phyloP scores from a whole-genome alignment of 1,140 invertebrate species.

The Maniola jurtina region DNA sequence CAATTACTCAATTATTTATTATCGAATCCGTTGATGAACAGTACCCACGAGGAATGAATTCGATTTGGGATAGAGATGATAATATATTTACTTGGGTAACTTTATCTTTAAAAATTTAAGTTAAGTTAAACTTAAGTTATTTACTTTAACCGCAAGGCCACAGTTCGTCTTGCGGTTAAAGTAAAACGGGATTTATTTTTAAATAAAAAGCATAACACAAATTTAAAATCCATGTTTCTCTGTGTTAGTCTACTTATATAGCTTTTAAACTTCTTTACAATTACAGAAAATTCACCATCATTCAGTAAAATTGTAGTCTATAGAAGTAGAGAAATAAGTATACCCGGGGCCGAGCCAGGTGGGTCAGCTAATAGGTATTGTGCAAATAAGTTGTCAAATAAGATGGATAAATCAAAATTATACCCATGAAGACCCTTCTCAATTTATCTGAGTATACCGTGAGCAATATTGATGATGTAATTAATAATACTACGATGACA shows the following conservation, averaged over 20 bases:
- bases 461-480: conserved; percentile 3
- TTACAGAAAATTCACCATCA: too few relatives aligned
- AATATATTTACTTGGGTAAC: background rate
- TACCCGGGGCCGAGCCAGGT: too few relatives aligned
- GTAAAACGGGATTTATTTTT: too few relatives aligned
- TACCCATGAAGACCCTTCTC: background rate
- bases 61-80: background rate
- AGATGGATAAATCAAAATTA: background rate
- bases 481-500: background rate
- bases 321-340: too few relatives aligned
- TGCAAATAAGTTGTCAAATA: background rate
- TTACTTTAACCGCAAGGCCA: too few relatives aligned
- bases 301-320: too few relatives aligned
- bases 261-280: too few relatives aligned
- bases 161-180: too few relatives aligned
- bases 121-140: background rate
- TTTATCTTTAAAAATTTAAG: background rate
- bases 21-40: background rate
- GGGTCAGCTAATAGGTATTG: too few relatives aligned
- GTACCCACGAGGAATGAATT: background rate
- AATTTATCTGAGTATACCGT: background rate
- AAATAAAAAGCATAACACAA: too few relatives aligned
- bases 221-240: too few relatives aligned
- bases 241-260: too few relatives aligned
- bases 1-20: background rate